Evolutionary conservation across 2,797 vertebrate species (phyloP), one percentile per base, ranked within the genome.

Genomic region (Propithecus deckenii): DNA sequence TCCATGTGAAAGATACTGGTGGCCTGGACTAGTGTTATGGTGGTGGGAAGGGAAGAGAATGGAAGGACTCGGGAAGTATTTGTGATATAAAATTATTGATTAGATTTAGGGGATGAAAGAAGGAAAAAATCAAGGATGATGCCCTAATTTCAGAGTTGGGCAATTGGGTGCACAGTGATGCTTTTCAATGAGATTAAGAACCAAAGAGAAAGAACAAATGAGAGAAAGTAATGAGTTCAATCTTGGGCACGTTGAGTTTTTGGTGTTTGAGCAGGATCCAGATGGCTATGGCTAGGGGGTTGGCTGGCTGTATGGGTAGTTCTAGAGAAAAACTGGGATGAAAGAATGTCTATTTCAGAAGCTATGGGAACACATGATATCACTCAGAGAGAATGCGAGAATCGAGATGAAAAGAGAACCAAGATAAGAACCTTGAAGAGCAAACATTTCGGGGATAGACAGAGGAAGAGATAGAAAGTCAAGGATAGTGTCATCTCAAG

Each of bases 151-250:
- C 35, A 79, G 85, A 57, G 23, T 65, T 75, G 22, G 61, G 85
- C 48, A 93, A 46, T 20, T 63, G 30, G 61, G 13, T 13, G 2
- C 9, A 38, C 4, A 4, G 30, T 8, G 32, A 43, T 38, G 7
- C 6, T 84, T 86, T 89, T 67, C 38, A 72, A 20, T 74, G n/a
- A 89, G 59, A 91, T 61, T 67, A 83, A 88, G 67, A 72, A 72
- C 18, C 35, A 61, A 63, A 32, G 61, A 89, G 61, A 93, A 69
- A 38, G 22, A 88, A 71, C 17, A 20, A 14, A 23, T n/a, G 12
- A 89, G 48, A 74, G 76, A 74, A 80, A 75, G 41, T 25, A 22
- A 35, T 11, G 15, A 92, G 38, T 59, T 35, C 17, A 35, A 6
- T 38, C 35, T 86, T 20, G 81, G 38, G 72, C 23, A 83, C 17